Conservation (phyloP, 2,113 vertebrate genomes). For the Monarcha castaneiventris region DNA sequence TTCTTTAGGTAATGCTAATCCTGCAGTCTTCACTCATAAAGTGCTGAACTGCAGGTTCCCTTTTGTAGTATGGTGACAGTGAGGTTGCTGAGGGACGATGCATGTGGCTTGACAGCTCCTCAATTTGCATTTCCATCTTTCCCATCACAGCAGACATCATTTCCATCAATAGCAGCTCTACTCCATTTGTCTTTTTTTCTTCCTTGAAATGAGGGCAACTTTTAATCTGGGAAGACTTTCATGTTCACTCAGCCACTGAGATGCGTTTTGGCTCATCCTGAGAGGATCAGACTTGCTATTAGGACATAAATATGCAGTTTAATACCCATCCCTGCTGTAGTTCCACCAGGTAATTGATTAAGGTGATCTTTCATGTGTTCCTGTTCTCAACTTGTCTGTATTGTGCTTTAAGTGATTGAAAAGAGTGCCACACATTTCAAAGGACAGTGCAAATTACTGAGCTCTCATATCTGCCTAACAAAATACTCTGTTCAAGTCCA, state of each 20-base stretch:
- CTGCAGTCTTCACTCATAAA: background rate
- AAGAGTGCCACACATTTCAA: background rate
- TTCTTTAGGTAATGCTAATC: background rate
- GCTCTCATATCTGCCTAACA: background rate
- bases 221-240: slow-evolving; percentile 19
- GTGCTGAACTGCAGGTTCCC: background rate
- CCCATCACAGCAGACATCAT: background rate
- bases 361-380: background rate
- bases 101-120: background rate
- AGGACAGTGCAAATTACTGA: background rate
- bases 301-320: background rate
- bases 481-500: background rate
- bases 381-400: background rate
- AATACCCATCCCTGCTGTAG: background rate
- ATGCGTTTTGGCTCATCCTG: background rate
- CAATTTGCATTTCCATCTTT: background rate
- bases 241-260: background rate
- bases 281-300: background rate
- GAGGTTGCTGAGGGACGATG: background rate
- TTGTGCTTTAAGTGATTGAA: background rate
- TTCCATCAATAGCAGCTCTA: background rate
- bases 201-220: background rate
- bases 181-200: background rate
- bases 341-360: background rate
- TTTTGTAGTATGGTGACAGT: background rate